These are phyloP conservation scores for Machaerirhynchus nigripectus DNA, from an alignment of 2,113 vertebrate species.

Conservation along the genomic window DNA sequence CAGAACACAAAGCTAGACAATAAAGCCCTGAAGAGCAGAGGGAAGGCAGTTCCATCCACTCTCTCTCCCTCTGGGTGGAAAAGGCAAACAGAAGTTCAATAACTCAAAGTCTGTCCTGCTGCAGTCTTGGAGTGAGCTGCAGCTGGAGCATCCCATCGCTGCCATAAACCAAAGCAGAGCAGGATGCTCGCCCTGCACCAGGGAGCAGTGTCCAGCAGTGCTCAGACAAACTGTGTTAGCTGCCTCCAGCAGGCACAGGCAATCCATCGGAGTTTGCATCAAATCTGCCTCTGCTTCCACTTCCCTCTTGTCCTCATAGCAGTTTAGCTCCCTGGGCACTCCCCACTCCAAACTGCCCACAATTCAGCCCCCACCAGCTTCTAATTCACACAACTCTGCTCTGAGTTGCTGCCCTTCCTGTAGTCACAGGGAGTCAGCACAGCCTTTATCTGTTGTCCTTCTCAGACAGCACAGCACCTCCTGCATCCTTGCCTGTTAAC, in stretches of 20 bases:
- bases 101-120: neutral
- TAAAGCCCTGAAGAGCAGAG: constrained; percentile 24
- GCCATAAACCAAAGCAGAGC: neutral
- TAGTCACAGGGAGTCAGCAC: neutral
- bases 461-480: neutral
- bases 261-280: neutral
- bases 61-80: neutral
- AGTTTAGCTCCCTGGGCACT: neutral
- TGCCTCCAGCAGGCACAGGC: neutral
- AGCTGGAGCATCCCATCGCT: neutral
- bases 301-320: neutral
- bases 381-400: neutral
- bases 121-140: neutral
- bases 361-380: neutral
- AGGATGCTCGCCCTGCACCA: neutral
- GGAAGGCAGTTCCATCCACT: constrained; percentile 3
- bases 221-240: neutral
- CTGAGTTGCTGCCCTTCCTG: neutral
- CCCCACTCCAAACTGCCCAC: rapidly evolving
- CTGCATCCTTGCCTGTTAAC: constrained; percentile 23
- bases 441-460: neutral
- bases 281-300: neutral
- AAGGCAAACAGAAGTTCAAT: constrained; percentile 30
- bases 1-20: constrained; percentile 20
- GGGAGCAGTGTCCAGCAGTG: neutral